Evolutionary conservation across 2,888 invertebrate genomes (phyloP), one percentile per base, ranked within the genome.

Genomic region (Gerosis bhagava): DNA sequence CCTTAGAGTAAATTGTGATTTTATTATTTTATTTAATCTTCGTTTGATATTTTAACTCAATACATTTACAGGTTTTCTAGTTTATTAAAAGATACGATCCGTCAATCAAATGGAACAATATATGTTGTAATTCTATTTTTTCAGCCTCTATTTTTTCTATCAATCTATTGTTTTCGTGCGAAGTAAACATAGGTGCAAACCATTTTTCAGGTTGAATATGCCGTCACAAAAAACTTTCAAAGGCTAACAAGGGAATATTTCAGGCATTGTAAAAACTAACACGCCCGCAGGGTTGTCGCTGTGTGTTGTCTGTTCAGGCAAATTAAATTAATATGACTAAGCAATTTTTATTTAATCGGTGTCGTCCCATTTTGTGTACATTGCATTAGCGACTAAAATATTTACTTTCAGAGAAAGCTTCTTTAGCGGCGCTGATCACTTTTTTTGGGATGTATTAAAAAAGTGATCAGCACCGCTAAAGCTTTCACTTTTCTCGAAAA

Each of bases 271-370:
- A 41, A 48, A 44, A 48, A 51, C 48, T 48, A 51, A 44, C 47
- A 31, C 36, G 26, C 29, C 21, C 25, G 5, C 21, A 40, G 41
- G 35, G 52, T 50, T 53, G 49, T 51, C 52, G 46, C 43, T 50
- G 44, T 43, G 7, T 15, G 21, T 15, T 54, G 56, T 52, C 54
- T 56, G 52, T 55, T 54, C 57, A 65, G 60, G 57, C 55, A 67
- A 73, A 74, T 72, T 68, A 67, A 64, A 67, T 67, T 63, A 67
- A 58, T 64, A 56, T 77, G 78, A 77, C 74, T 52, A 62, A 57
- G 66, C 73, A 55, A 58, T 56, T 56, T 28, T 53, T 49, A 28
- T 49, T 54, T 31, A 41, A 39, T 59, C 1, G 45, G 49, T 52
- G 3, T 50, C 56, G 51, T 56, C 39, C 39, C 13, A 4, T 50